Evolutionary conservation across 2,888 invertebrate genomes (phyloP).

Genomic region (Trachelus troglodyta): DNA sequence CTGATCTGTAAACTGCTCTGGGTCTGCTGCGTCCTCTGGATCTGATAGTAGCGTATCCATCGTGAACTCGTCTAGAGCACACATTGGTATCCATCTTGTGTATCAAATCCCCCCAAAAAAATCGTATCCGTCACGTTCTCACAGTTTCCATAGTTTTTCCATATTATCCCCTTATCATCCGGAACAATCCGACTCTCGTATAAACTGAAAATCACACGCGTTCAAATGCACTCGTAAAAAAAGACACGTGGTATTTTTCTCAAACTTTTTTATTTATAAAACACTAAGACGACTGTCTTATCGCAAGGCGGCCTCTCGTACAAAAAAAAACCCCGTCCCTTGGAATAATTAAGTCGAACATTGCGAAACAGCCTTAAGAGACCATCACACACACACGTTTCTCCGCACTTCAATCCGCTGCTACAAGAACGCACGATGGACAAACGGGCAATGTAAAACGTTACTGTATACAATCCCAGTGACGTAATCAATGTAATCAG

Average conservation of each 20-base stretch:
- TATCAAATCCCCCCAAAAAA: background rate
- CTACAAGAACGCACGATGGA: background rate
- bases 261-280: background rate
- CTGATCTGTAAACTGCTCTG: constrained; percentile 55
- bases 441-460: background rate
- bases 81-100: constrained; percentile 54
- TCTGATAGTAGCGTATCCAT: constrained; percentile 89
- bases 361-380: background rate
- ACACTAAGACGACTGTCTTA: background rate
- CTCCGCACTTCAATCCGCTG: background rate
- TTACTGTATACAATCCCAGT: background rate
- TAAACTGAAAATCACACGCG: background rate
- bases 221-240: background rate
- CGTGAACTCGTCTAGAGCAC: constrained; percentile 74
- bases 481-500: background rate
- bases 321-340: background rate
- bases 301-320: background rate
- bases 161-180: background rate
- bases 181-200: background rate
- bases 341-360: background rate
- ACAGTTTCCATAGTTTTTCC: background rate
- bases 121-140: background rate
- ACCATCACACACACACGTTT: background rate
- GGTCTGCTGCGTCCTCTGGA: constrained; percentile 68
- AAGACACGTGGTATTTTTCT: background rate